Conservation (phyloP, 2,888 invertebrate species). For the Papilio elwesi region DNA sequence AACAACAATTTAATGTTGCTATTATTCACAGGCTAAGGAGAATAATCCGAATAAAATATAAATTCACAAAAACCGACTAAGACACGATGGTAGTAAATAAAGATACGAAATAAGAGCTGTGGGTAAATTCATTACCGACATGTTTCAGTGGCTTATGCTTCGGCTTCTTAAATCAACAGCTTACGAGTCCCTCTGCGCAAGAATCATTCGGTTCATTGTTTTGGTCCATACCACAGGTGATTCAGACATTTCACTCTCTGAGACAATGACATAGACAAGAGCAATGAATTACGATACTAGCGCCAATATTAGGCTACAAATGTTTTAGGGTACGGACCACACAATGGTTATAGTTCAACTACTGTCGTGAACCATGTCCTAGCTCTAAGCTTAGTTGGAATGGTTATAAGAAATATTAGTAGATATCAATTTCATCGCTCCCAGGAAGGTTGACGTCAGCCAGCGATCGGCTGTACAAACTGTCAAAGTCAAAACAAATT, state of each 20-base stretch:
- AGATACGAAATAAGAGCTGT: constrained; percentile 2
- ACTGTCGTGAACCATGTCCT: too few species aligned
- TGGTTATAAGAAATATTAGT: too few species aligned
- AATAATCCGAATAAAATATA: neutral
- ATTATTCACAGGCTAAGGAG: neutral
- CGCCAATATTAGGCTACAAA: too few species aligned
- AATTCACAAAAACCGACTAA: neutral
- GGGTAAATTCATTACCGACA: constrained; percentile 14
- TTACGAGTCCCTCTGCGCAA: constrained; percentile 18
- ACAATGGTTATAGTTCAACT: too few species aligned
- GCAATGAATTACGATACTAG: too few species aligned
- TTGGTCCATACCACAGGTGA: constrained; percentile 1
- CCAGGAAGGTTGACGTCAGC: too few species aligned
- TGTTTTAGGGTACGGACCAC: too few species aligned
- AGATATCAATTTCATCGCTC: too few species aligned
- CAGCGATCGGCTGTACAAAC: too few species aligned
- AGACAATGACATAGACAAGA: neutral
- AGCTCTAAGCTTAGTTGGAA: too few species aligned
- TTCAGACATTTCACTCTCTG: neutral
- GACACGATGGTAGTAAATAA: neutral
- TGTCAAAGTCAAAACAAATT: too few species aligned
- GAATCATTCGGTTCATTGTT: neutral
- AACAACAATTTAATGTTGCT: neutral
- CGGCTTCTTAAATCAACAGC: constrained; percentile 30
- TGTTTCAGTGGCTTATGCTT: neutral